Conservation (phyloP, 2,888 invertebrate genomes). For the Cylloceria caligata region DNA sequence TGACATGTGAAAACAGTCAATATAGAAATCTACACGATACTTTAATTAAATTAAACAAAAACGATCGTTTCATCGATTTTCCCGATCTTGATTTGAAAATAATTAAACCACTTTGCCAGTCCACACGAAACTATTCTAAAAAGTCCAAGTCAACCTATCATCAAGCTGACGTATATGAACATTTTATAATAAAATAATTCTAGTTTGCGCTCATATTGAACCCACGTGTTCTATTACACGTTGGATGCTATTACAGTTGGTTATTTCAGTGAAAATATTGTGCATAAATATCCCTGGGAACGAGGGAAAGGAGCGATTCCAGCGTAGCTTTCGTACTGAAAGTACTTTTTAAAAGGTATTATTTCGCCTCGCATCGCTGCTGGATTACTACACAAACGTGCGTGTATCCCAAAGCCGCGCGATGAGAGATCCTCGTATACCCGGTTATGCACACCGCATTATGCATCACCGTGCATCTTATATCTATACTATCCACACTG, state of each 20-base stretch:
- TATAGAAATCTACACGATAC: too few species aligned
- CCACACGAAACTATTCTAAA: too few species aligned
- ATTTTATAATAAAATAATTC: conserved; percentile 26
- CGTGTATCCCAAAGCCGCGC: conserved; percentile 42
- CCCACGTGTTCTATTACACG: conserved; percentile 22
- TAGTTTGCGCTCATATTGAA: not conserved
- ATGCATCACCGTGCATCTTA: conserved; percentile 53
- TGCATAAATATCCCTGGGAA: conserved; percentile 47
- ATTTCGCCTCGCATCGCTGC: conserved; percentile 57
- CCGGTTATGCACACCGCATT: conserved; percentile 47
- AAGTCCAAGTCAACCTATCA: not conserved
- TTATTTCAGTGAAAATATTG: conserved; percentile 53
- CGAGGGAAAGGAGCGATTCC: conserved; percentile 32
- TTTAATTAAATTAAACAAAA: not conserved
- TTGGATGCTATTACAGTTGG: conserved; percentile 26
- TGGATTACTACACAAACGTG: conserved; percentile 51
- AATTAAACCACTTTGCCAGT: not conserved
- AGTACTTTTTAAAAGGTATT: conserved; percentile 64
- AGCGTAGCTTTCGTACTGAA: conserved; percentile 38
- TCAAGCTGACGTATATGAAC: not conserved
- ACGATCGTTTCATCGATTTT: not conserved
- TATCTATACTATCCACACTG: conserved; percentile 14
- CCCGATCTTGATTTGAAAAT: too few species aligned
- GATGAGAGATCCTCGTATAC: conserved; percentile 46
- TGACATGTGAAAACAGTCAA: too few species aligned